phyloP scores from a whole-genome alignment of 2,888 invertebrate genomes.

The Drosophila dives region DNA sequence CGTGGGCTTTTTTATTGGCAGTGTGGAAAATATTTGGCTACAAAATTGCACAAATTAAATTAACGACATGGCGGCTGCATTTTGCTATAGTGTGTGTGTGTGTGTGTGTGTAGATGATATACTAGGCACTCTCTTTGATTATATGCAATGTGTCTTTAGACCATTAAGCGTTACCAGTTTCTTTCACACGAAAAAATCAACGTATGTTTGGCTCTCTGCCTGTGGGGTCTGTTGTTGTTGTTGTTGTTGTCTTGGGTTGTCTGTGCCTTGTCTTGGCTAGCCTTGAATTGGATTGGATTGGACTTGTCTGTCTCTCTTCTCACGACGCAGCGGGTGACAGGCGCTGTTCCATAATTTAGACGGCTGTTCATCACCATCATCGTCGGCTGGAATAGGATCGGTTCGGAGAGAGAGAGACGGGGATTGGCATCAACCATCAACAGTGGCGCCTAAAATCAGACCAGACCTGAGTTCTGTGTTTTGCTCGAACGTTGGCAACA shows the following conservation, averaged over 20 bases:
- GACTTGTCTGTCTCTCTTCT: conserved; percentile 14
- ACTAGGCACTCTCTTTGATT: conserved; percentile 21
- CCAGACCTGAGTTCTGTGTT: conserved; percentile 6
- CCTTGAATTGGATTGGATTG: background rate
- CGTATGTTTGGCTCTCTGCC: conserved; percentile 26
- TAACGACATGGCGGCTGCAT: conserved; percentile 72
- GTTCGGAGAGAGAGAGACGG: conserved; percentile 16
- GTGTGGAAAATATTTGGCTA: conserved; percentile 79
- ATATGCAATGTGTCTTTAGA: conserved; percentile 2
- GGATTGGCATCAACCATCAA: conserved; percentile 63
- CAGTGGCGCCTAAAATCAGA: conserved; percentile 79
- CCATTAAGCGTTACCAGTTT: conserved; percentile 41
- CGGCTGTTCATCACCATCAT: conserved; percentile 71
- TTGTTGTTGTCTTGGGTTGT: background rate
- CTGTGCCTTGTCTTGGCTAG: background rate
- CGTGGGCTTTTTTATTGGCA: conserved; percentile 80
- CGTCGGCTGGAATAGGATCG: conserved; percentile 1
- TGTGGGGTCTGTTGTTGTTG: conserved; percentile 69
- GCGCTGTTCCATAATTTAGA: conserved; percentile 76
- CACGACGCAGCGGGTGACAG: conserved; percentile 82
- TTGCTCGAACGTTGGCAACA: conserved; percentile 61
- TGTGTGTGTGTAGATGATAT: conserved; percentile 31
- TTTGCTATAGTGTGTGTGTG: conserved; percentile 13
- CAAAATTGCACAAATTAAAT: conserved; percentile 79
- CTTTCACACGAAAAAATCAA: conserved; percentile 51